phyloP scores from a whole-genome alignment of 2,797 vertebrate genomes.

The Crocodylus rhombifer region DNA sequence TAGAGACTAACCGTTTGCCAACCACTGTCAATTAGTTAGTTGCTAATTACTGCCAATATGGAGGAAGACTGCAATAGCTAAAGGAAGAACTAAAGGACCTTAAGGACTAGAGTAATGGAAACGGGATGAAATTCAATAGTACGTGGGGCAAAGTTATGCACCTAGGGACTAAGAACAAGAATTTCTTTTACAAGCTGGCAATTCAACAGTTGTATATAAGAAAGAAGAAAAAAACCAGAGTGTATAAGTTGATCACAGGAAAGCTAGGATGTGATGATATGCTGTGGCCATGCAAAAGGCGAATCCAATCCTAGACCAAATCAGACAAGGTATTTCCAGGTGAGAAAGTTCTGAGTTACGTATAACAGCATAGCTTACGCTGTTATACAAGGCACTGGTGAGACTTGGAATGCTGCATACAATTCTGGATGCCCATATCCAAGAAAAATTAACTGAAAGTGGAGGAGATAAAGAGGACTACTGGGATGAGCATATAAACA shows the following conservation, averaged over 20 bases:
- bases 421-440: not conserved
- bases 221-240: conserved; percentile 10
- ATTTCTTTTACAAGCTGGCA: not conserved
- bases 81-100: not conserved
- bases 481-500: not conserved
- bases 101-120: not conserved
- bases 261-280: not conserved
- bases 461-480: not conserved
- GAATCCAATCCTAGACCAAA: not conserved
- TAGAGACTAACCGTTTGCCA: too few species aligned
- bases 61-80: not conserved
- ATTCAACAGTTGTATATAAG: not conserved
- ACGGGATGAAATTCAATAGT: not conserved
- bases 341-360: not conserved
- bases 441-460: not conserved
- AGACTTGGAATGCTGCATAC: not conserved
- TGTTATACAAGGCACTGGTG: not conserved
- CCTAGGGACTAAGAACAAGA: not conserved
- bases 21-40: too few species aligned
- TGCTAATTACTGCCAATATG: not conserved
- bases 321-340: not conserved
- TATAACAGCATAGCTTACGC: not conserved
- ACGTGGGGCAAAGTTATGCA: not conserved
- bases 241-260: not conserved
- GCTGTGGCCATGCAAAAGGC: not conserved